Evolutionary conservation across 2,797 vertebrate genomes (phyloP).

Genomic region (Choloepus didactylus): DNA sequence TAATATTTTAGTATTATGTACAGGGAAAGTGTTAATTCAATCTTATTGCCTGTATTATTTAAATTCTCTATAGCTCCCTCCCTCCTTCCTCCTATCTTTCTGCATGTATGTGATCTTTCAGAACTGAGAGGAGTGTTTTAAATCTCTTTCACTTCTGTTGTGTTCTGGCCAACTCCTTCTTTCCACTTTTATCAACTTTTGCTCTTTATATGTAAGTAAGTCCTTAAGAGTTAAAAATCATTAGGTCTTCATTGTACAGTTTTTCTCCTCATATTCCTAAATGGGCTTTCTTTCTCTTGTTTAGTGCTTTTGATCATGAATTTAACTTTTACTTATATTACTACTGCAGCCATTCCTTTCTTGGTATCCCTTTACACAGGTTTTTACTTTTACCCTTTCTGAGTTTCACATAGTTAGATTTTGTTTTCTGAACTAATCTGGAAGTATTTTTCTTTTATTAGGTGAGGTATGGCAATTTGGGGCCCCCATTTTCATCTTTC

Average conservation of each 20-base stretch:
- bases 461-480: background rate
- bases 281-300: background rate
- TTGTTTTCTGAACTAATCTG: background rate
- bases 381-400: background rate
- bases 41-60: background rate
- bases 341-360: background rate
- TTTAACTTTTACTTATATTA: background rate
- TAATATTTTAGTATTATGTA: background rate
- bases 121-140: background rate
- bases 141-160: background rate
- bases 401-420: fast-evolving
- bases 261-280: background rate
- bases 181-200: background rate
- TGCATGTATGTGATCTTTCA: background rate
- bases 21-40: background rate
- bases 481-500: background rate
- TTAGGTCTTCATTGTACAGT: too few species aligned
- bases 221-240: background rate
- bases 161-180: background rate
- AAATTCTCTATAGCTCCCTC: background rate
- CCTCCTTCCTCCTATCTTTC: background rate
- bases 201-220: background rate
- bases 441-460: background rate
- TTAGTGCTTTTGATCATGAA: background rate
- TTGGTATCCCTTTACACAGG: fast-evolving